phyloP scores from a whole-genome alignment of 1,140 invertebrate genomes.

The Aphis craccivora region DNA sequence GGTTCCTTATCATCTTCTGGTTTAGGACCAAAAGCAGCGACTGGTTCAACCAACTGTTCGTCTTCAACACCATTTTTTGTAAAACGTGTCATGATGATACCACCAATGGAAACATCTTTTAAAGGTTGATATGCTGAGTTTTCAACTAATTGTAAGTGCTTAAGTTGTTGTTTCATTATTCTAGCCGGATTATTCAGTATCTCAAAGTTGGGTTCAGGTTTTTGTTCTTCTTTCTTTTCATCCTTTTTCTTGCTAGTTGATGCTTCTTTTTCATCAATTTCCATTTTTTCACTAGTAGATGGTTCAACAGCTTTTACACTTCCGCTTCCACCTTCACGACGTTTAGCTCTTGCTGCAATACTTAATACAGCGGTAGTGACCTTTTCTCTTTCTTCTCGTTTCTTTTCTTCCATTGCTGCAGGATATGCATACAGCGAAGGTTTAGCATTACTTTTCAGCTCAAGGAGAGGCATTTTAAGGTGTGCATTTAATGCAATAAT shows the following conservation, averaged over 20 bases:
- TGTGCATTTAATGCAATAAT: conserved; percentile 94
- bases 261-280: conserved; percentile 65
- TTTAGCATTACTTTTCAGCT: conserved; percentile 90
- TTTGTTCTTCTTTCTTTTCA: conserved; percentile 72
- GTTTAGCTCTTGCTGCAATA: conserved; percentile 90
- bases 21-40: conserved; percentile 91
- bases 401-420: conserved; percentile 95
- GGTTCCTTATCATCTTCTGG: conserved; percentile 95
- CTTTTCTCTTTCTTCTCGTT: conserved; percentile 94
- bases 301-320: conserved; percentile 66
- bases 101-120: conserved; percentile 92
- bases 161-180: conserved; percentile 89
- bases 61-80: conserved; percentile 79
- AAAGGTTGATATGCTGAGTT: conserved; percentile 81
- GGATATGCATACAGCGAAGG: conserved; percentile 97
- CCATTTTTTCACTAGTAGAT: conserved; percentile 61
- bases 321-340: conserved; percentile 76
- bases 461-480: conserved; percentile 96
- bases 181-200: conserved; percentile 93
- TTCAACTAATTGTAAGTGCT: conserved; percentile 84
- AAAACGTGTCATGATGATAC: conserved; percentile 93
- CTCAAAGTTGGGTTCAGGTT: conserved; percentile 87
- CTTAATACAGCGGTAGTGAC: conserved; percentile 96
- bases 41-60: conserved; percentile 92
- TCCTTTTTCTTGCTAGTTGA: conserved; percentile 67